These are phyloP conservation scores for Somateria mollissima DNA, from an alignment of 2,797 vertebrate genomes.

Conservation along the genomic window DNA sequence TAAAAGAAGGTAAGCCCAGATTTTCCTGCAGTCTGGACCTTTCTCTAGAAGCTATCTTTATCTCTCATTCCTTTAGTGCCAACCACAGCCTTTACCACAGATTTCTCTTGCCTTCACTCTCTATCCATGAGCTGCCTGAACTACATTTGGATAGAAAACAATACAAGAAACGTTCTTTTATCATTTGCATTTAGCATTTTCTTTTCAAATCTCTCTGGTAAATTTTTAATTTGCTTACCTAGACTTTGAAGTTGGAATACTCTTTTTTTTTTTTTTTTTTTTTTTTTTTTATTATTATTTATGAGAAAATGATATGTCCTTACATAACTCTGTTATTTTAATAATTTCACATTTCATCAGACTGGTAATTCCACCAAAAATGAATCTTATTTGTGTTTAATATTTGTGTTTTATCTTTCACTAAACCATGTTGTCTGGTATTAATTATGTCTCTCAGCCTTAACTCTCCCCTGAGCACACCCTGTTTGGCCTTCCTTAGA, in stretches of 20 bases:
- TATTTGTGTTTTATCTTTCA: background rate
- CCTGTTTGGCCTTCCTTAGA: background rate
- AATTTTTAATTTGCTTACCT: background rate
- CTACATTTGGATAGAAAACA: background rate
- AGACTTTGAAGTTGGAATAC: background rate
- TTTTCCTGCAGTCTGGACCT: background rate
- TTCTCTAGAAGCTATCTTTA: constrained; percentile 2
- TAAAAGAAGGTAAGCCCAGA: constrained; percentile 1
- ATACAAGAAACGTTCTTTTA: background rate
- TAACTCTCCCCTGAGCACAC: background rate
- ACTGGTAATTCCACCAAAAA: background rate
- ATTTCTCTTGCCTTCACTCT: background rate
- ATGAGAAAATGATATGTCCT: background rate
- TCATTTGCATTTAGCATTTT: background rate
- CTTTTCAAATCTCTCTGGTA: background rate
- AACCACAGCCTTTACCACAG: background rate
- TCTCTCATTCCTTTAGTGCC: background rate
- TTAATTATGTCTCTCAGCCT: background rate
- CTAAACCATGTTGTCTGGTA: background rate
- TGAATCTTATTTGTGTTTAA: background rate
- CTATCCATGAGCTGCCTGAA: background rate
- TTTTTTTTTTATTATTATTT: too few species aligned
- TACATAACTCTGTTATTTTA: background rate
- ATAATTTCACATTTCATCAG: background rate
- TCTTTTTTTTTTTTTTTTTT: background rate